These are phyloP conservation scores for Heliconius erato DNA, from an alignment of 2,888 invertebrate genomes.

Conservation along the genomic window DNA sequence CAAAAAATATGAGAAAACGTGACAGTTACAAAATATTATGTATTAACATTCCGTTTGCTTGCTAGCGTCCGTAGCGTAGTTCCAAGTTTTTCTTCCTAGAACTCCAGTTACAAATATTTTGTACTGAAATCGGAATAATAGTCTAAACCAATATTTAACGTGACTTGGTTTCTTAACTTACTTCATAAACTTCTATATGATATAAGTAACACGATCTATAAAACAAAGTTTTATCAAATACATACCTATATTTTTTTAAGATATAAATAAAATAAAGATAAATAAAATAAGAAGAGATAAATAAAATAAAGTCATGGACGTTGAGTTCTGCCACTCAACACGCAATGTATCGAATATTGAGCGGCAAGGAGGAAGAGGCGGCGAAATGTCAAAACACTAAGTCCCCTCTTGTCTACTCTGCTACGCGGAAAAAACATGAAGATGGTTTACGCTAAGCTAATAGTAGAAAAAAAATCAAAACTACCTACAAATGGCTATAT, in stretches of 20 bases:
- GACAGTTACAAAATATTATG: not conserved
- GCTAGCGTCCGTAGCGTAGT: not conserved
- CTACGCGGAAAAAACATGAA: not conserved
- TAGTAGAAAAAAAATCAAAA: not conserved
- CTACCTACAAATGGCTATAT: not conserved
- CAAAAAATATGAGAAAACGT: not conserved
- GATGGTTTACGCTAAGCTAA: not conserved
- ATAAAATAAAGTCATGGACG: not conserved
- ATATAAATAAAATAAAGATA: too few relatives aligned
- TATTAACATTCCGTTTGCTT: conserved; percentile 6
- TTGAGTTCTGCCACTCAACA: not conserved
- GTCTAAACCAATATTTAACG: conserved; percentile 19
- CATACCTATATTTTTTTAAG: not conserved
- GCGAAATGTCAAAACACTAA: too few relatives aligned
- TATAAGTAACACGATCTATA: not conserved
- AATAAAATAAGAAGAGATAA: too few relatives aligned
- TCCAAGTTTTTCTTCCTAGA: not conserved
- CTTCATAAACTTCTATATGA: not conserved
- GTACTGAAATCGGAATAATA: conserved; percentile 10
- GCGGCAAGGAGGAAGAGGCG: not conserved
- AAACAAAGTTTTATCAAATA: not conserved
- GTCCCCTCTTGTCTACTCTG: too few relatives aligned
- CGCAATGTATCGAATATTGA: not conserved
- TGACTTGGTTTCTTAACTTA: conserved; percentile 26
- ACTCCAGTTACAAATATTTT: conserved; percentile 16